Base-by-base conservation (phyloP, 1,140 invertebrate species). In the Drosophila setifemur region DNA sequence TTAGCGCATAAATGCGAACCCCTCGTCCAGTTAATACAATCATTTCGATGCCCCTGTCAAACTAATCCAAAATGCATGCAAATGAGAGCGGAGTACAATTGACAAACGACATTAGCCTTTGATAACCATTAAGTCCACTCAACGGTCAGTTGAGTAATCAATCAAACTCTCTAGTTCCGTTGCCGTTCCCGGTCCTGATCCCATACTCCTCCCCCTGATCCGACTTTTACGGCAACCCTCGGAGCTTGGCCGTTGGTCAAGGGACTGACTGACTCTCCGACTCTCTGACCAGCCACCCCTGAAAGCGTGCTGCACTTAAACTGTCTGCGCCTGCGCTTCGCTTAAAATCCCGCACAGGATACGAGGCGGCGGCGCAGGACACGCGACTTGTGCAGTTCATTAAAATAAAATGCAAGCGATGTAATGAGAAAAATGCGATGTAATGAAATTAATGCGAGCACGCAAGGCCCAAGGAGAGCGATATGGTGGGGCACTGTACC, bases 401-500 rank as follows among this genome's bases (percentile, higher is more conserved):
- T 85, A 85, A 85, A 85, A 85, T 72, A 61, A 11, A 71, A 61
- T 73, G 68, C 72, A 73, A 74, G 71, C 76, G 43, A 21, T 86
- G 81, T 85, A 86, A 86, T 76, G 72, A 68, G 57, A 42, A 81
- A 75, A 85, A 81, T 85, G 82, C 67, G 68, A 12, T 47, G 72
- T 85, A 86, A 85, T 85, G 72, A 86, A 85, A 85, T 85, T 85
- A 85, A 85, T 69, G 76, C 70, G 68, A 86, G 58, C 81, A 85
- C 73, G 79, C 61, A 77, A 23, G 53, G 49, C 16, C 67, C 33
- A 37, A 23, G n/a, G n/a, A 28, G 18, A 35, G 23, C 16, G 26
- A 37, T 21, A n/a, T 16, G 28, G 19, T 11, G 42, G 26, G 44
- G 57, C 23, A 16, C 42, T 48, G 11, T 12, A 16, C 7, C 9